phyloP scores from a whole-genome alignment of 1,140 invertebrate genomes.

The Halesus radiatus region DNA sequence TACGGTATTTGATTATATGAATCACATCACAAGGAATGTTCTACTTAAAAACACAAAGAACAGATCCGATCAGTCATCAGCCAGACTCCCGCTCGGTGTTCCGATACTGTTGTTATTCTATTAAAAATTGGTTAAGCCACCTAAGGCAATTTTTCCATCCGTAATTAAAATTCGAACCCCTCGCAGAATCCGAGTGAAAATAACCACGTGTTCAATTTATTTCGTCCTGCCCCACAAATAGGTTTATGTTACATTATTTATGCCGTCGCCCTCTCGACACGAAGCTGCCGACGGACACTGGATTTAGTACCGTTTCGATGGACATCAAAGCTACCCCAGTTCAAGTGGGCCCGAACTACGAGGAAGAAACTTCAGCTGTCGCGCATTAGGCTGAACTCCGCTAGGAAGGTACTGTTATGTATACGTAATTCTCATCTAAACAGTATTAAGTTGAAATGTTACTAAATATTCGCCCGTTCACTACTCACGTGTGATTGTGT shows the following conservation, averaged over 20 bases:
- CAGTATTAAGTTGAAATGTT: slow-evolving; percentile 58
- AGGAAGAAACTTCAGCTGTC: slow-evolving; percentile 49
- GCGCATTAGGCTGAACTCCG: slow-evolving; percentile 60
- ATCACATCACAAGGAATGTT: slow-evolving; percentile 16
- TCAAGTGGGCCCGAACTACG: not conserved
- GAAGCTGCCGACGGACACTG: slow-evolving; percentile 46
- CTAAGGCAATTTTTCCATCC: slow-evolving; percentile 56
- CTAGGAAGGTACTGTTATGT: slow-evolving; percentile 36
- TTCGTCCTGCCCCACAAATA: slow-evolving; percentile 55
- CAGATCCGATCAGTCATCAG: not conserved
- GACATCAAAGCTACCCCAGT: slow-evolving; percentile 45
- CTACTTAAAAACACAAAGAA: slow-evolving; percentile 12
- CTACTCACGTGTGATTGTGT: slow-evolving; percentile 44
- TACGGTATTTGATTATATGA: too few relatives aligned
- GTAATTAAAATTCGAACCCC: slow-evolving; percentile 55
- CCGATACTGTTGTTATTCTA: slow-evolving; percentile 52
- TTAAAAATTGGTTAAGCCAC: slow-evolving; percentile 55
- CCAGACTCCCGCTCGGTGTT: not conserved
- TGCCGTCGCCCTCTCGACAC: slow-evolving; percentile 52
- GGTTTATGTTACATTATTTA: slow-evolving; percentile 58
- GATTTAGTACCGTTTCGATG: slow-evolving; percentile 36
- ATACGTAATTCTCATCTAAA: slow-evolving; percentile 54
- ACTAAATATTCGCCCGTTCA: slow-evolving; percentile 54
- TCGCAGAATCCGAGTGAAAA: slow-evolving; percentile 53
- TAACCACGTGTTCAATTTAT: slow-evolving; percentile 57